Evolutionary conservation across 2,888 invertebrate species (phyloP), one percentile per base, ranked within the genome.

Genomic region (Entomobrya multifasciata): DNA sequence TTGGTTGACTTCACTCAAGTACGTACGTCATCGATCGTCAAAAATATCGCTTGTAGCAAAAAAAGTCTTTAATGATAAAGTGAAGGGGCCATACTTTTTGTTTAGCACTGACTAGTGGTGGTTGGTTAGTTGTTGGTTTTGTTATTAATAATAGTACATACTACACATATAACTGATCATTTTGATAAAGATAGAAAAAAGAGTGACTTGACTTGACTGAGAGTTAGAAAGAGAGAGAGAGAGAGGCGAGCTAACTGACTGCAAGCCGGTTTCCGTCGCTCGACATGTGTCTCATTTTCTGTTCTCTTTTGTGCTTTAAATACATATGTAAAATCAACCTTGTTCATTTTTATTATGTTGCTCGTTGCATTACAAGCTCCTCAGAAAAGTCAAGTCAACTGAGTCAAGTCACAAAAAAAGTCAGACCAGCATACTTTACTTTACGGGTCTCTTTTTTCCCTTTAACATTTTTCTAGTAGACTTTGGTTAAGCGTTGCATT

Each of bases 201-300:
- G n/a, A n/a, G n/a, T 15, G 65, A 30, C 47, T n/a, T n/a, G n/a
- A n/a, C n/a, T n/a, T n/a, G n/a, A n/a, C n/a, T n/a, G 47, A 47
- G 47, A 47, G 47, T 10, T 13, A 5, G 30, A 65, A 36, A 41
- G 76, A 36, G 76, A 76, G 76, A 57, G 76, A 76, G 76, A 65
- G 77, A 60, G 60, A n/a, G n/a, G n/a, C n/a, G n/a, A n/a, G 44
- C 20, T 36, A 17, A 36, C 30, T 55, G 36, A 36, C 82, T 72
- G 72, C 70, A 62, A 87, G 87, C 87, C 87, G 87, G 87, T 87
- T 87, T 87, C 87, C 87, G 87, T 87, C 87, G 84, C 87, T 87
- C 87, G 87, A 87, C 87, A 87, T 87, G 87, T 87, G 87, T 87
- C 83, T 87, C 78, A 55, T 83, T 41, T 82, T 77, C 77, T 84